Evolutionary conservation across 92 coral and sea anemone genomes (phyloP).

Genomic region (Porites lobata): DNA sequence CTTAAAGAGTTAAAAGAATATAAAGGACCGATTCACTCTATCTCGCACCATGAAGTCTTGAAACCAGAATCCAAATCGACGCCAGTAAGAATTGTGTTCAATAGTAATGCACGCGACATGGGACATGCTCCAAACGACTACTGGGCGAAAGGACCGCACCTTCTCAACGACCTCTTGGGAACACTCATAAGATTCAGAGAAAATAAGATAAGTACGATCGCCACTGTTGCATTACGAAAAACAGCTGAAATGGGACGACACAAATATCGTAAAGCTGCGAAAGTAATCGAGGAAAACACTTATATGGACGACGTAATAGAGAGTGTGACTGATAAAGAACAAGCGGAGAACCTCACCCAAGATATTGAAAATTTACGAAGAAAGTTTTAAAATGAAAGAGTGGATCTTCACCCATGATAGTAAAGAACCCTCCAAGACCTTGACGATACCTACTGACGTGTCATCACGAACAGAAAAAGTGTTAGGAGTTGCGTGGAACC

Average conservation of each 20-base stretch:
- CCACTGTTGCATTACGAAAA: constrained; percentile 17
- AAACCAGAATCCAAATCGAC: constrained; percentile 58
- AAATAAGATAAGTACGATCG: constrained; percentile 35
- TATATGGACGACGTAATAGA: constrained; percentile 11
- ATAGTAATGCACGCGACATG: constrained; percentile 22
- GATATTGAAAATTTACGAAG: constrained; percentile 1
- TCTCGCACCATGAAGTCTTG: constrained; percentile 45
- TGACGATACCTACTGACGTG: background rate
- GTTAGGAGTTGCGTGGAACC: background rate
- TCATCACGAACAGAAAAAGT: background rate
- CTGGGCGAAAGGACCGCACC: constrained; percentile 57
- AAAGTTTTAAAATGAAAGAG: constrained; percentile 11
- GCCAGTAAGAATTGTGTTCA: constrained; percentile 72
- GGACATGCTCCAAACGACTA: constrained; percentile 51
- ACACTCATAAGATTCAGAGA: constrained; percentile 63
- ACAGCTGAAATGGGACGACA: background rate
- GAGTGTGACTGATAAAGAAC: constrained; percentile 1
- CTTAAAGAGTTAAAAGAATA: constrained; percentile 41
- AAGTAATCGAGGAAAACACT: background rate
- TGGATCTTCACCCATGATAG: constrained; percentile 4
- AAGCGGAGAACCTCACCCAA: background rate
- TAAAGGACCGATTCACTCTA: constrained; percentile 70
- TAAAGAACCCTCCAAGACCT: background rate
- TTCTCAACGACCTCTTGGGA: constrained; percentile 65
- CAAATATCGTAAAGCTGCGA: constrained; percentile 2